Conservation (phyloP, 2,888 invertebrate genomes). For the Nomada goodeniana region DNA sequence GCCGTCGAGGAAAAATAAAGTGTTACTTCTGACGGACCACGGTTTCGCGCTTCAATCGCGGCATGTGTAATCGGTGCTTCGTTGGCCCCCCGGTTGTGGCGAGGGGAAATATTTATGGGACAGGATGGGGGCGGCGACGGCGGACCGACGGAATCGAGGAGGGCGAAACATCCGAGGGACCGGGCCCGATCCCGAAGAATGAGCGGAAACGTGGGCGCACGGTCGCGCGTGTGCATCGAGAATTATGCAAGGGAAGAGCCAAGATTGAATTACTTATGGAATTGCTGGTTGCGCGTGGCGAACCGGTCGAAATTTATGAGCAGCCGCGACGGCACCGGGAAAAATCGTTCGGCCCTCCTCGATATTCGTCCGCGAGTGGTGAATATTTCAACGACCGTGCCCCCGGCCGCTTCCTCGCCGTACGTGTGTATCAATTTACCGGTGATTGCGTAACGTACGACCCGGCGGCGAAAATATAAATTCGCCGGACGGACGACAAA, state of each 20-base stretch:
- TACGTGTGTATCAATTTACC: conserved; percentile 50
- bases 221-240: conserved; percentile 44
- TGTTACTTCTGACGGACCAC: conserved; percentile 32
- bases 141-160: conserved; percentile 10
- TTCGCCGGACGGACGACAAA: conserved; percentile 11
- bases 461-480: conserved; percentile 38
- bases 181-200: conserved; percentile 23
- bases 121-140: not conserved
- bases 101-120: conserved; percentile 43
- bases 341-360: conserved; percentile 68
- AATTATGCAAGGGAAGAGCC: conserved; percentile 72
- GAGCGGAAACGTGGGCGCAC: not conserved
- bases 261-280: conserved; percentile 78
- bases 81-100: conserved; percentile 7
- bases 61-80: conserved; percentile 44
- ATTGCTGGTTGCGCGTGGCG: conserved; percentile 63
- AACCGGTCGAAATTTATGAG: conserved; percentile 74
- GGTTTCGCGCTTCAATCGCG: conserved; percentile 39
- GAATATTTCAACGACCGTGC: conserved; percentile 52
- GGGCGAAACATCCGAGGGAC: conserved; percentile 15
- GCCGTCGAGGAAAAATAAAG: conserved; percentile 32
- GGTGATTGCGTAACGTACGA: conserved; percentile 33
- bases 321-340: conserved; percentile 48
- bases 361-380: conserved; percentile 55
- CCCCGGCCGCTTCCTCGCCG: not conserved